phyloP scores from a whole-genome alignment of 2,888 invertebrate species.

The Hirudinaria manillensis region DNA sequence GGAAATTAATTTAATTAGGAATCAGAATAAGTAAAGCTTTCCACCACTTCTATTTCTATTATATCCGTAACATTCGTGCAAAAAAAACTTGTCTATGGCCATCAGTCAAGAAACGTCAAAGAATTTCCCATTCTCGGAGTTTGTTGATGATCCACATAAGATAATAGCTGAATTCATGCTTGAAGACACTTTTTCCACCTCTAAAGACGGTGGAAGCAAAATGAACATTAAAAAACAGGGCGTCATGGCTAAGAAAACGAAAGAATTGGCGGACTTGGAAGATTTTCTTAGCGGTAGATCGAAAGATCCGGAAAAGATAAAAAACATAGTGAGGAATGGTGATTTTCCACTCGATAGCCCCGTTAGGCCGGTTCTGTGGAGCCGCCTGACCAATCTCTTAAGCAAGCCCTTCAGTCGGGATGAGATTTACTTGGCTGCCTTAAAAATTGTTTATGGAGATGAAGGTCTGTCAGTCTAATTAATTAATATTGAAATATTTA shows the following conservation, averaged over 20 bases:
- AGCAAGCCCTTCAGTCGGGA: background rate
- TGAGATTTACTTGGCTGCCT: background rate
- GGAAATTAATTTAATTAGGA: too few relatives aligned
- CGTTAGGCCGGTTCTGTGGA: background rate
- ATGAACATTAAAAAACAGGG: too few relatives aligned
- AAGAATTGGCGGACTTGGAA: background rate
- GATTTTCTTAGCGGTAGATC: background rate
- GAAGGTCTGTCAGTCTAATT: background rate
- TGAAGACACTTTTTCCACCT: too few relatives aligned
- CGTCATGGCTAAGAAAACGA: too few relatives aligned
- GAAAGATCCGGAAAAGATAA: slow-evolving; percentile 4
- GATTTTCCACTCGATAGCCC: background rate
- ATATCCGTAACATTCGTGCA: too few relatives aligned
- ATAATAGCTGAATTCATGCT: background rate
- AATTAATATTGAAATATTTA: background rate
- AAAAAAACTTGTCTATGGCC: too few relatives aligned
- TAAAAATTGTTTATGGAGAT: slow-evolving; percentile 23
- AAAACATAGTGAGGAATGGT: slow-evolving; percentile 18
- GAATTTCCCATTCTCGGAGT: background rate
- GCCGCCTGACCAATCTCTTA: background rate
- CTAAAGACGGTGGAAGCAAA: too few relatives aligned
- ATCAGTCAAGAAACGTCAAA: too few relatives aligned
- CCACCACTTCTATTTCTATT: too few relatives aligned
- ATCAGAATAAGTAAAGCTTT: too few relatives aligned
- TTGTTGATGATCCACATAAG: background rate